Conservation (phyloP, 1,140 invertebrate genomes). For the Paracyclopina nana region DNA sequence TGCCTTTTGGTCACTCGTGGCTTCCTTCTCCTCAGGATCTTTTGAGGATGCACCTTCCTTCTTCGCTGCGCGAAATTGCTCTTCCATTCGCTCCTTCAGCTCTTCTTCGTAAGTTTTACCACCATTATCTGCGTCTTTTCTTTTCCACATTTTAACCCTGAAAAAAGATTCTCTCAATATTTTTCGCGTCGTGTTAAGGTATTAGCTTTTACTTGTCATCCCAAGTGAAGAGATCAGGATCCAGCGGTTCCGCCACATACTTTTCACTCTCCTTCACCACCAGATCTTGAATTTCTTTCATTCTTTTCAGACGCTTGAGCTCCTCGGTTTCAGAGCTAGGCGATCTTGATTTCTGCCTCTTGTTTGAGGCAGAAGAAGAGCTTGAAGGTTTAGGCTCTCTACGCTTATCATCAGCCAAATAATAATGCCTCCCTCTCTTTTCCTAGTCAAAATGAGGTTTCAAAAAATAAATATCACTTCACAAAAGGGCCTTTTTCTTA, state of each 20-base stretch:
- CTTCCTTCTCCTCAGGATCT: background rate
- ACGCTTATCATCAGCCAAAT: background rate
- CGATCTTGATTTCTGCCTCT: background rate
- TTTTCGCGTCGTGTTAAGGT: background rate
- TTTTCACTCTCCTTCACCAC: constrained; percentile 4
- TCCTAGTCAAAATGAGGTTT: background rate
- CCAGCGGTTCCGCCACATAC: background rate
- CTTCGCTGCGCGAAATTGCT: background rate
- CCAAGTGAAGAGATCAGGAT: background rate
- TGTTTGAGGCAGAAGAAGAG: background rate
- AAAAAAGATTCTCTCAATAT: background rate
- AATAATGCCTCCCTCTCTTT: background rate
- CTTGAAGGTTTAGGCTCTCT: background rate
- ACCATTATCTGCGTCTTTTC: background rate
- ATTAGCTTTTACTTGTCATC: background rate
- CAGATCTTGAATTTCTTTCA: constrained; percentile 8
- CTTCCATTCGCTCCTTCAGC: background rate
- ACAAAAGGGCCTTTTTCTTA: background rate
- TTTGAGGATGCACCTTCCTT: background rate
- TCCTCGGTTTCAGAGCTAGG: background rate
- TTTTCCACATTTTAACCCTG: background rate
- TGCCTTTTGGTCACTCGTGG: no score
- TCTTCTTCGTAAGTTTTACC: background rate
- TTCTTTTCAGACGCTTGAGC: background rate
- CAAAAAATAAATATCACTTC: background rate